Percentiles rank a stretch among this genome's conserved stretches.
Evolutionary conservation across 1,140 invertebrate species (phyloP).

Genomic region (Papilio glaucus): DNA sequence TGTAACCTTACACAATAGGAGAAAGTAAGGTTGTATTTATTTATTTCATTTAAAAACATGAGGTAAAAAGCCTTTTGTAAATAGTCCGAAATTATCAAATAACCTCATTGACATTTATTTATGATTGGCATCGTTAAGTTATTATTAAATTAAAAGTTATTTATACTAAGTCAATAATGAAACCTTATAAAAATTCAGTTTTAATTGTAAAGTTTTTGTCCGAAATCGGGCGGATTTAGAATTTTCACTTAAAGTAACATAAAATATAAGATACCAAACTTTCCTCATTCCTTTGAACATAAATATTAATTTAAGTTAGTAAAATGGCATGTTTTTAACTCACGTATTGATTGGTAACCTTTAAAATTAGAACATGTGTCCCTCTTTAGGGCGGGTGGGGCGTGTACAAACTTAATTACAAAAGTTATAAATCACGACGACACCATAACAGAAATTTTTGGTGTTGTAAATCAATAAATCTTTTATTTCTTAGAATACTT

Average conservation of each 20-base stretch:
- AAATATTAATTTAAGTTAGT: background rate
- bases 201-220: background rate
- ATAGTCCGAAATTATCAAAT: background rate
- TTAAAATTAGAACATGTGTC: constrained; percentile 34
- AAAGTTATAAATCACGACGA: constrained; percentile 22
- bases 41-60: too few relatives aligned
- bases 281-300: background rate
- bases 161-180: background rate
- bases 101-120: background rate
- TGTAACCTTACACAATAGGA: too few relatives aligned
- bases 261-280: background rate
- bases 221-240: background rate
- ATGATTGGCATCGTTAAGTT: background rate
- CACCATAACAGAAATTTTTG: constrained; percentile 5
- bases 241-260: background rate
- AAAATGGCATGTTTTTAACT: background rate
- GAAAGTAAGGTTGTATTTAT: too few relatives aligned
- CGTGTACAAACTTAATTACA: constrained; percentile 13
- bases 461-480: background rate
- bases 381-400: constrained; percentile 17
- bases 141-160: background rate
- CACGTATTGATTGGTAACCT: constrained; percentile 1
- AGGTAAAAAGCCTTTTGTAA: too few relatives aligned
- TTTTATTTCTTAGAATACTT: background rate
- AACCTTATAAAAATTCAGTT: background rate